Evolutionary conservation across 2,888 invertebrate genomes (phyloP).

Genomic region (Idaea straminata): DNA sequence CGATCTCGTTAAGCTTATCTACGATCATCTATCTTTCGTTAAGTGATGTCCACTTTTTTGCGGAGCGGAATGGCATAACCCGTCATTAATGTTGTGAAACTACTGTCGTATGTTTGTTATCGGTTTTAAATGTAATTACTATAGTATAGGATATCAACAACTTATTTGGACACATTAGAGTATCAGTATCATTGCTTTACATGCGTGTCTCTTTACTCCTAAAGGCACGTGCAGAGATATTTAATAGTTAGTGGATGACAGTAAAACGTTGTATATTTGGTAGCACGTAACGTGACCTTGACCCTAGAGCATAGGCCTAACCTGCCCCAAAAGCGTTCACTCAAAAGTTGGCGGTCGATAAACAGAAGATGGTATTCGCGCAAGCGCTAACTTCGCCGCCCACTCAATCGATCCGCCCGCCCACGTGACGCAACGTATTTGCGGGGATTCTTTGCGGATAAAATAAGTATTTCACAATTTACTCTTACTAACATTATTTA

Average conservation of each 20-base stretch:
- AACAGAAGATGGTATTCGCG: constrained; percentile 61
- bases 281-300: constrained; percentile 74
- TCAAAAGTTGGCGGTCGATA: constrained; percentile 74
- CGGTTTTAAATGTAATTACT: neutral
- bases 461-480: constrained; percentile 36
- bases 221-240: constrained; percentile 12
- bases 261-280: constrained; percentile 37
- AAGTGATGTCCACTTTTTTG: constrained; percentile 9
- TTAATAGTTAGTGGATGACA: constrained; percentile 25
- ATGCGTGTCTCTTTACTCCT: constrained; percentile 4
- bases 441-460: constrained; percentile 73
- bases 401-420: constrained; percentile 71
- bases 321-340: constrained; percentile 78
- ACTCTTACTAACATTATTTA: constrained; percentile 27
- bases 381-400: constrained; percentile 60
- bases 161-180: constrained; percentile 7
- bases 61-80: neutral
- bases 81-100: neutral
- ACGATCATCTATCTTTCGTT: neutral
- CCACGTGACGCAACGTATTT: constrained; percentile 78
- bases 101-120: neutral
- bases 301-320: constrained; percentile 78
- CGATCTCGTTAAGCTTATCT: too few relatives aligned
- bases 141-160: neutral
- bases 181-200: neutral